These are phyloP conservation scores for Pelagia noctiluca DNA, from an alignment of 30 jellyfish, hydroid and myxozoan genomes.

Conservation along the genomic window DNA sequence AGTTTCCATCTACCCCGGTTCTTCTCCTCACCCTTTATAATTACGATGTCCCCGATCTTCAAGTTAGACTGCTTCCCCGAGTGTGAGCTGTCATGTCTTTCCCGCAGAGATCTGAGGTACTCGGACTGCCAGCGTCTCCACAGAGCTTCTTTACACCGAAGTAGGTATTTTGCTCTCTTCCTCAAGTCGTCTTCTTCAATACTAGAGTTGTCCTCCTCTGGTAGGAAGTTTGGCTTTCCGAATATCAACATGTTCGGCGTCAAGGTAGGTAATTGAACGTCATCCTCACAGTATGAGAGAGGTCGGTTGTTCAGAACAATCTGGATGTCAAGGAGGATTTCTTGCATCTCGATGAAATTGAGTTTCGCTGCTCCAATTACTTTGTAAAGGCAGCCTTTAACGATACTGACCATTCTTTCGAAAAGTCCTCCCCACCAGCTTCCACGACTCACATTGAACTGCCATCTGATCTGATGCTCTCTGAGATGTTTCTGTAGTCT, in stretches of 20 bases:
- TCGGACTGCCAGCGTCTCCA: constrained; percentile 77
- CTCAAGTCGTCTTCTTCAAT: constrained; percentile 31
- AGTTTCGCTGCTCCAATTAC: constrained; percentile 26
- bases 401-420: constrained; percentile 32
- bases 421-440: constrained; percentile 71
- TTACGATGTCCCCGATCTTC: constrained; percentile 59
- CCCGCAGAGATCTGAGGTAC: constrained; percentile 59
- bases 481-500: constrained; percentile 27
- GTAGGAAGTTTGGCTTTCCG: constrained; percentile 30
- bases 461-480: constrained; percentile 28
- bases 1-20: constrained; percentile 56
- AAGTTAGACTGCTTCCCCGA: constrained; percentile 11
- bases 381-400: constrained; percentile 30
- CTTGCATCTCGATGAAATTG: constrained; percentile 19
- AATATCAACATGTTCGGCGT: constrained; percentile 31
- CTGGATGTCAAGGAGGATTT: constrained; percentile 29
- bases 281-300: constrained; percentile 45
- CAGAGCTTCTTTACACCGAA: background rate
- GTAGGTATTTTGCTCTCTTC: constrained; percentile 39
- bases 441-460: constrained; percentile 40
- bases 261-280: constrained; percentile 40
- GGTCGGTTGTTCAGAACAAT: constrained; percentile 43
- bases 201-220: constrained; percentile 22
- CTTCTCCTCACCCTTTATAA: constrained; percentile 64
- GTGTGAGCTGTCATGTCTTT: constrained; percentile 55